Evolutionary conservation across 1,140 invertebrate species (phyloP).

Genomic region (Babylonia areolata): DNA sequence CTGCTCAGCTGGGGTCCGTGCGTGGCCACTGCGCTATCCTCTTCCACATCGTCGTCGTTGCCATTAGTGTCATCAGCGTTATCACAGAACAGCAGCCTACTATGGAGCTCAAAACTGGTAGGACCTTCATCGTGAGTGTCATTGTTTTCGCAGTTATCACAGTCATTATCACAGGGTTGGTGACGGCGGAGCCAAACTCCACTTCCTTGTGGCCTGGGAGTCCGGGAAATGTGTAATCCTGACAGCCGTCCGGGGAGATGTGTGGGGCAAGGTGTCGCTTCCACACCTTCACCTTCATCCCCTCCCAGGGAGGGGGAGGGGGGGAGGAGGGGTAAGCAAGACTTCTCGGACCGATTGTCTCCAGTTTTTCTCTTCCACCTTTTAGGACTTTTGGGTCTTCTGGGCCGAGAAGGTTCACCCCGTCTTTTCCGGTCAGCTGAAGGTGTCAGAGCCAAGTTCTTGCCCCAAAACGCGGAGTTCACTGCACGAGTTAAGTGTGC

Average conservation of each 20-base stretch:
- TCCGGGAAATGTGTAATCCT: neutral
- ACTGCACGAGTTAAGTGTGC: neutral
- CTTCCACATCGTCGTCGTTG: neutral
- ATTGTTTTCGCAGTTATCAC: neutral
- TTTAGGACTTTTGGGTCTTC: no score
- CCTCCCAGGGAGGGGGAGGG: neutral
- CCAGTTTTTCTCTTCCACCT: neutral
- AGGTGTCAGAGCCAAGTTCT: neutral
- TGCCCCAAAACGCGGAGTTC: neutral
- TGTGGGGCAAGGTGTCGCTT: neutral
- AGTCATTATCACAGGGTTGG: neutral
- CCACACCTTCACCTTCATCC: no score
- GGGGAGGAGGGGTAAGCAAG: neutral
- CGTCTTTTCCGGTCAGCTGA: neutral
- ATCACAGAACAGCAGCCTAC: neutral
- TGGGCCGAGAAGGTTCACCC: neutral
- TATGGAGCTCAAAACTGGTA: constrained; percentile 2
- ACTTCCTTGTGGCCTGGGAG: no score
- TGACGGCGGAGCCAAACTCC: no score
- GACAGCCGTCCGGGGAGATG: neutral
- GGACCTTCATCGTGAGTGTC: neutral
- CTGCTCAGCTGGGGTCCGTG: neutral
- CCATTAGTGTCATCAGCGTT: neutral
- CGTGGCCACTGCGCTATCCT: neutral
- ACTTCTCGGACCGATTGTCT: neutral